phyloP scores from a whole-genome alignment of 2,888 invertebrate species.

The Ophonus ardosiacus region DNA sequence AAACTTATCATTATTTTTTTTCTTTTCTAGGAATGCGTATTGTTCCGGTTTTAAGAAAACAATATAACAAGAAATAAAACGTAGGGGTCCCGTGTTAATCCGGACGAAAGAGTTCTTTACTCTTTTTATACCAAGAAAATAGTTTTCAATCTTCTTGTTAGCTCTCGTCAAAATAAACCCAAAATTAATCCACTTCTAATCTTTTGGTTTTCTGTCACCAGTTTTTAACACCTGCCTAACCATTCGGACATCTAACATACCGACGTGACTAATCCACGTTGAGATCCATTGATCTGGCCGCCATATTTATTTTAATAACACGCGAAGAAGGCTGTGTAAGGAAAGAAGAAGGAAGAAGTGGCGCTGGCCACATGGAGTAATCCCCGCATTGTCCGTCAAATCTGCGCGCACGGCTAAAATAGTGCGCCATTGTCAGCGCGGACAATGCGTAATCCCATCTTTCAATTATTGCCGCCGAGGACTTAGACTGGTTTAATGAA shows the following conservation, averaged over 20 bases:
- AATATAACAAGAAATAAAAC: neutral
- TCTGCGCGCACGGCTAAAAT: constrained; percentile 68
- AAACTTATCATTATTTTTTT: too few species aligned
- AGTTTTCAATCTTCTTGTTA: constrained; percentile 31
- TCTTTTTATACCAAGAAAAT: neutral
- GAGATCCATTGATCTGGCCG: constrained; percentile 64
- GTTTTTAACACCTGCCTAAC: constrained; percentile 26
- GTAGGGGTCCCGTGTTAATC: neutral
- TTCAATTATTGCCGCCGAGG: constrained; percentile 69
- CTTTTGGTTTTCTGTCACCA: constrained; percentile 30
- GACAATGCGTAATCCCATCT: constrained; percentile 71
- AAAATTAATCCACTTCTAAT: constrained; percentile 33
- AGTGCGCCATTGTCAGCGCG: constrained; percentile 63
- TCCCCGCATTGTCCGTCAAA: constrained; percentile 70
- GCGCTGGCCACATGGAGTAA: constrained; percentile 68
- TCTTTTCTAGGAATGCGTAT: too few species aligned
- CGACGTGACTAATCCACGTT: constrained; percentile 21
- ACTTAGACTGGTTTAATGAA: constrained; percentile 69
- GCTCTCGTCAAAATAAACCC: constrained; percentile 12
- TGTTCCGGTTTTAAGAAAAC: neutral
- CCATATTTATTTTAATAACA: constrained; percentile 68
- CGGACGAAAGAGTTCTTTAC: neutral
- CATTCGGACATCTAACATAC: neutral
- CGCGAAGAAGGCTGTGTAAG: constrained; percentile 20
- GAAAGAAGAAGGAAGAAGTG: constrained; percentile 18